Evolutionary conservation across 2,113 vertebrate genomes (phyloP).

Genomic region (Dissostichus mawsoni): DNA sequence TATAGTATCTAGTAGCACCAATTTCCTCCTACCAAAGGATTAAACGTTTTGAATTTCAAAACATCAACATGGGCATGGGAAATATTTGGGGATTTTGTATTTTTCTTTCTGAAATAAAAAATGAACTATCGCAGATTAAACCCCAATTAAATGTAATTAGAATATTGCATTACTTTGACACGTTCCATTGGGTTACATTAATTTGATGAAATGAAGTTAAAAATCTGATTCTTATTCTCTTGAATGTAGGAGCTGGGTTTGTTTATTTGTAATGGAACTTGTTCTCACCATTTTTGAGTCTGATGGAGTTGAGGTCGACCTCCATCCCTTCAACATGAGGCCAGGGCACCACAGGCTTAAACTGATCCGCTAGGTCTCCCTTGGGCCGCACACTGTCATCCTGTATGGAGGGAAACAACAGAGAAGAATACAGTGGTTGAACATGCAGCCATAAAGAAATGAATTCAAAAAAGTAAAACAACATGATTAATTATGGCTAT

Average conservation of each 20-base stretch:
- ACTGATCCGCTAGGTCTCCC: conserved; percentile 83
- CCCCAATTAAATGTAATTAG: background rate
- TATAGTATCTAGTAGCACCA: background rate
- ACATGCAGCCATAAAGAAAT: background rate
- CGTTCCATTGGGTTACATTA: background rate
- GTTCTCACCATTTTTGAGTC: conserved; percentile 82
- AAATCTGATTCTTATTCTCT: too few species aligned
- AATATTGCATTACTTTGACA: background rate
- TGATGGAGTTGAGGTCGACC: conserved; percentile 95
- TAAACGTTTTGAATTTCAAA: background rate
- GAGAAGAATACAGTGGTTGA: background rate
- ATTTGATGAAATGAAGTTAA: background rate
- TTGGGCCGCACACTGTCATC: conserved; percentile 82
- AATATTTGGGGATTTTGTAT: background rate
- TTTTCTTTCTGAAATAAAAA: background rate
- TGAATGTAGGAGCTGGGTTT: background rate
- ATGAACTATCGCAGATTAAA: background rate
- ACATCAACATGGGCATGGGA: background rate
- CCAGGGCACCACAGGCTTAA: conserved; percentile 96
- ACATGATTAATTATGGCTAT: background rate
- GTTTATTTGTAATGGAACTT: background rate
- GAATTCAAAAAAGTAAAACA: background rate
- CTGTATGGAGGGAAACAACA: conserved; percentile 67
- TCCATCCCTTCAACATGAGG: conserved; percentile 97
- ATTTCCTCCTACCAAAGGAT: background rate